These are phyloP conservation scores for Habropoda laboriosa DNA, from an alignment of 1,140 invertebrate species.

Conservation along the genomic window DNA sequence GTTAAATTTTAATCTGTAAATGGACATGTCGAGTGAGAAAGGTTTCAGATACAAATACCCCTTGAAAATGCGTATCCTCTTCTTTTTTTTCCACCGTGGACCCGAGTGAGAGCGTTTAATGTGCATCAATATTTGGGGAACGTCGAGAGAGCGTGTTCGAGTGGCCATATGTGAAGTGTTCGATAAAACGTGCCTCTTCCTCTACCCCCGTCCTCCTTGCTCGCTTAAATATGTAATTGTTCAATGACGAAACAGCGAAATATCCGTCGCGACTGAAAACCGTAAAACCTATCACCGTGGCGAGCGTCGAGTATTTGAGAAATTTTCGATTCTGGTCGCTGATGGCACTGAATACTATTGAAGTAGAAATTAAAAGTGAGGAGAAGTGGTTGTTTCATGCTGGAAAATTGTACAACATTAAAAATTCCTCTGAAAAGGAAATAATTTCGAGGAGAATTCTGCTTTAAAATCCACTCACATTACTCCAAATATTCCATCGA, in stretches of 20 bases:
- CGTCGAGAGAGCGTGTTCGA: not conserved
- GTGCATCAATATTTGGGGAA: not conserved
- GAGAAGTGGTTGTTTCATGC: no score
- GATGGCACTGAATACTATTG: not conserved
- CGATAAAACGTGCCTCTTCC: not conserved
- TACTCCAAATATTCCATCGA: no score
- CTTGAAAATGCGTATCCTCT: not conserved
- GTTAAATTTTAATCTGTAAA: no score
- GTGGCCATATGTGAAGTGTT: not conserved
- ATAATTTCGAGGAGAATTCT: no score
- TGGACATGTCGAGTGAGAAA: no score
- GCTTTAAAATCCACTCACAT: no score
- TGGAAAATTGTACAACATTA: no score
- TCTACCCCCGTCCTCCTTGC: not conserved
- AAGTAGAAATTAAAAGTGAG: no score
- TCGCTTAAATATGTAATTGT: constrained; percentile 18
- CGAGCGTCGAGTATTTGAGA: not conserved
- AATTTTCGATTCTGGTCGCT: constrained; percentile 19
- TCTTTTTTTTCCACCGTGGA: no score
- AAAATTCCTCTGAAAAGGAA: no score
- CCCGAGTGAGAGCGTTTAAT: not conserved
- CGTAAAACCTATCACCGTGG: not conserved
- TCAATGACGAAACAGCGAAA: not conserved
- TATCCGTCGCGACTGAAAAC: not conserved
- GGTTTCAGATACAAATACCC: not conserved